A percentile compares a stretch with the other conserved stretches of the same genome.
Conservation (phyloP, 2,888 invertebrate genomes). For the Esperia sulphurella region DNA sequence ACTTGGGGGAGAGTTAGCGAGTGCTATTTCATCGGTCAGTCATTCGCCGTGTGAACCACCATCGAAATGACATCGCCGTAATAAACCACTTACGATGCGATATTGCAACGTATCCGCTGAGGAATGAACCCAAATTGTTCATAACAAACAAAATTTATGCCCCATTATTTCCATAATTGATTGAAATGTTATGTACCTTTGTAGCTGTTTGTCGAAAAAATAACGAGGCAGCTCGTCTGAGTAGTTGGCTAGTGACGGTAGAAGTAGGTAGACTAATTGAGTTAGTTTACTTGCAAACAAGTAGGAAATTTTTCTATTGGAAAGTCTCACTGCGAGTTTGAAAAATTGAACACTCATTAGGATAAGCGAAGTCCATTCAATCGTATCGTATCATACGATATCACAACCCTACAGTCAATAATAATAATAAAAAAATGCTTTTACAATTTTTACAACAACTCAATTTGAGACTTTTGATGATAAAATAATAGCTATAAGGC, state of each 20-base stretch:
- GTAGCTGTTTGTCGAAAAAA: slow-evolving; percentile 14
- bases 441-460: no score
- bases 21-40: slow-evolving; percentile 61
- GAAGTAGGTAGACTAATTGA: slow-evolving; percentile 28
- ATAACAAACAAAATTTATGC: slow-evolving; percentile 38
- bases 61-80: slow-evolving; percentile 54
- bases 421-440: no score
- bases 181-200: not conserved
- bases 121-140: slow-evolving; percentile 32
- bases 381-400: no score
- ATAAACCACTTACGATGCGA: slow-evolving; percentile 54
- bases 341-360: slow-evolving; percentile 29
- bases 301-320: slow-evolving; percentile 27
- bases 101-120: slow-evolving; percentile 38
- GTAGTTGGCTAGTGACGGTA: slow-evolving; percentile 20
- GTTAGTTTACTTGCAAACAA: slow-evolving; percentile 31
- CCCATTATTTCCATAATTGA: slow-evolving; percentile 19
- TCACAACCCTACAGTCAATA: no score
- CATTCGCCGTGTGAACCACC: slow-evolving; percentile 56
- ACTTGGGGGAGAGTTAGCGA: slow-evolving; percentile 26
- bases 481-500: not conserved
- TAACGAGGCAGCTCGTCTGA: slow-evolving; percentile 18
- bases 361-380: not conserved
- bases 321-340: slow-evolving; percentile 25
- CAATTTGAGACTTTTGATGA: slow-evolving; percentile 1